Conservation (phyloP, 2,888 invertebrate genomes). For the Tanypteryx hageni region DNA sequence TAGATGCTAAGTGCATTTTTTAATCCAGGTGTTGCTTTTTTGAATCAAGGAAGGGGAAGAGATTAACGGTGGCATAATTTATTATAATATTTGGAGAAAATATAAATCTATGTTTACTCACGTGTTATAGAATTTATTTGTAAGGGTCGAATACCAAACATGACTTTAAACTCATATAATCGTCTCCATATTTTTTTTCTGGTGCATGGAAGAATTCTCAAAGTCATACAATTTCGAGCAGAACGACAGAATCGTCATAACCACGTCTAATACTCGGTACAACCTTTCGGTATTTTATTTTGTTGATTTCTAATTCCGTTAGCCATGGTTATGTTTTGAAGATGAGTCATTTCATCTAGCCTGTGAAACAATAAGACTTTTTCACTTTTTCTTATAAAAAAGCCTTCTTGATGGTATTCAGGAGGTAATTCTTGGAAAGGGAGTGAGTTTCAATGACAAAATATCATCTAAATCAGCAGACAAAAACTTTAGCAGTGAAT, state of each 20-base stretch:
- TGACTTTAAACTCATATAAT: neutral
- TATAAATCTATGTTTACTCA: constrained; percentile 14
- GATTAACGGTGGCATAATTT: neutral
- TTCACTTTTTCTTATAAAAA: too few relatives aligned
- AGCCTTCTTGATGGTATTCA: too few relatives aligned
- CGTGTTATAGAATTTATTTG: neutral
- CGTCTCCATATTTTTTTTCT: neutral
- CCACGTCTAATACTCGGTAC: neutral
- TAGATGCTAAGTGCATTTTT: neutral
- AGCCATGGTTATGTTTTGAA: too few relatives aligned
- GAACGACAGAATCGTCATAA: neutral
- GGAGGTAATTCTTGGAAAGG: too few relatives aligned
- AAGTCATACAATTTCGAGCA: neutral
- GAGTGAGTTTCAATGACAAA: too few relatives aligned
- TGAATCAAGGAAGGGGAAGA: neutral
- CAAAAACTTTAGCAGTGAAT: too few relatives aligned
- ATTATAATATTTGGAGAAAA: constrained; percentile 41
- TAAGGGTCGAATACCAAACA: neutral
- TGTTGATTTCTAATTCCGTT: too few relatives aligned
- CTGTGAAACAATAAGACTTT: too few relatives aligned
- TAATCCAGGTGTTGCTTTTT: neutral
- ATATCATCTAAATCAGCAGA: too few relatives aligned
- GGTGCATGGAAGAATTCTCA: neutral
- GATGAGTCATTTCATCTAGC: too few relatives aligned
- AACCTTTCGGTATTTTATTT: neutral